Conservation (phyloP, 2,888 invertebrate genomes). For the Anoplius nigerrimus region DNA sequence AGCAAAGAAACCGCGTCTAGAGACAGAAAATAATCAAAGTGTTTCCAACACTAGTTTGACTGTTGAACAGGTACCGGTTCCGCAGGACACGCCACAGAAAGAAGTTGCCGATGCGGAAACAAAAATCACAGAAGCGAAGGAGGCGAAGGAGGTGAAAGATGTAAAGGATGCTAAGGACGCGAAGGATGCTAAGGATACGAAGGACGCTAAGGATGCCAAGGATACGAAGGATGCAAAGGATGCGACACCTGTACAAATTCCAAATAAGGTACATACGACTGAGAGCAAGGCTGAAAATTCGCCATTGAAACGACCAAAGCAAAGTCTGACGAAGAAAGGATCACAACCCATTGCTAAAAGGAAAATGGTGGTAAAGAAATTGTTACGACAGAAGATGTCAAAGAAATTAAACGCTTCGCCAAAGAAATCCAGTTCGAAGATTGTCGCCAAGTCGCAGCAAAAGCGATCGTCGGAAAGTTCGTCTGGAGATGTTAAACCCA, state of each 20-base stretch:
- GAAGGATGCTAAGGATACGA: too few species aligned
- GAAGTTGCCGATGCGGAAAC: not conserved
- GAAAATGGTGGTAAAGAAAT: slow-evolving; percentile 52
- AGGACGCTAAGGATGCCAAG: slow-evolving; percentile 16
- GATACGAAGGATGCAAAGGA: slow-evolving; percentile 14
- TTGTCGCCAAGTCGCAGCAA: slow-evolving; percentile 40
- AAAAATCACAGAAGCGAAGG: not conserved
- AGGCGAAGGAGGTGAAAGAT: slow-evolving; percentile 11
- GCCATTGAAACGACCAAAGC: slow-evolving; percentile 43
- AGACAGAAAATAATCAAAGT: slow-evolving; percentile 19
- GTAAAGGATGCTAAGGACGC: slow-evolving; percentile 23
- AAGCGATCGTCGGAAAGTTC: slow-evolving; percentile 44
- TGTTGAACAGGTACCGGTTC: slow-evolving; percentile 2
- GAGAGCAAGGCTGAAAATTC: slow-evolving; percentile 33
- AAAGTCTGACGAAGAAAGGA: slow-evolving; percentile 45
- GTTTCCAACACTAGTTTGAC: not conserved
- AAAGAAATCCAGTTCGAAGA: slow-evolving; percentile 44
- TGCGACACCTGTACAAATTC: slow-evolving; percentile 14
- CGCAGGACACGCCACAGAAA: not conserved
- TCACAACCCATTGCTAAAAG: slow-evolving; percentile 49
- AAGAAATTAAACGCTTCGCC: slow-evolving; percentile 38
- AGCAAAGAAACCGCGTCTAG: slow-evolving; percentile 32
- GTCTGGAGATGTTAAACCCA: slow-evolving; percentile 55
- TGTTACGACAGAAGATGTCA: slow-evolving; percentile 47
- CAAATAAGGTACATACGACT: slow-evolving; percentile 21